These are phyloP conservation scores for Neofelis nebulosa DNA, from an alignment of 2,113 vertebrate genomes.

Conservation along the genomic window DNA sequence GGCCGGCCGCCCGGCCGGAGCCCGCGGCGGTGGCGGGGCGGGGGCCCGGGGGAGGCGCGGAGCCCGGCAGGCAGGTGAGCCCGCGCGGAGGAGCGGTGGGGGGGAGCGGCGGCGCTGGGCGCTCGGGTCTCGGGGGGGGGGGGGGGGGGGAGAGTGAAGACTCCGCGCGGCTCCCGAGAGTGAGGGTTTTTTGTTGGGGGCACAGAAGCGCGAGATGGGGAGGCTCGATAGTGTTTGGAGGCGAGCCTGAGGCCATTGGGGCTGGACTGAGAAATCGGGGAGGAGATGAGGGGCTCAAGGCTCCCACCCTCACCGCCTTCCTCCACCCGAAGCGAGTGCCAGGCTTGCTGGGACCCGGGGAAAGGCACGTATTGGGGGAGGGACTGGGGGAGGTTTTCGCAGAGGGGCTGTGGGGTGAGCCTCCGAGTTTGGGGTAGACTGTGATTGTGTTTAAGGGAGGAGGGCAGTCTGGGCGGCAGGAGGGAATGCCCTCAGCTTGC, in stretches of 20 bases:
- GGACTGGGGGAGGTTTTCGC: constrained; percentile 27
- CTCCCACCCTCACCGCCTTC: not conserved
- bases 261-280: not conserved
- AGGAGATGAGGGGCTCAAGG: not conserved
- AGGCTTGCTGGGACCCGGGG: not conserved
- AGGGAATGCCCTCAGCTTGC: not conserved
- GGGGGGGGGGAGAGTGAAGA: not conserved
- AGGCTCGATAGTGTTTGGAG: not conserved
- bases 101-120: not conserved
- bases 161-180: not conserved
- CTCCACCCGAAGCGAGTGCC: not conserved
- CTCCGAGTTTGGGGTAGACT: not conserved
- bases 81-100: not conserved
- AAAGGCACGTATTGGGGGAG: constrained; percentile 17
- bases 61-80: constrained; percentile 69
- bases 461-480: not conserved
- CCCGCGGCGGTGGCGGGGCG: constrained; percentile 48
- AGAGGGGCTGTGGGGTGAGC: not conserved
- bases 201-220: not conserved
- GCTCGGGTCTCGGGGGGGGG: not conserved
- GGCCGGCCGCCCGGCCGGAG: constrained; percentile 60
- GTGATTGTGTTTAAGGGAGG: not conserved
- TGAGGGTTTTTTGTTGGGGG: not conserved
- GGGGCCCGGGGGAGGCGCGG: constrained; percentile 29
- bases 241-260: not conserved